phyloP scores from a whole-genome alignment of 2,797 vertebrate genomes.

The Propithecus deckenii region DNA sequence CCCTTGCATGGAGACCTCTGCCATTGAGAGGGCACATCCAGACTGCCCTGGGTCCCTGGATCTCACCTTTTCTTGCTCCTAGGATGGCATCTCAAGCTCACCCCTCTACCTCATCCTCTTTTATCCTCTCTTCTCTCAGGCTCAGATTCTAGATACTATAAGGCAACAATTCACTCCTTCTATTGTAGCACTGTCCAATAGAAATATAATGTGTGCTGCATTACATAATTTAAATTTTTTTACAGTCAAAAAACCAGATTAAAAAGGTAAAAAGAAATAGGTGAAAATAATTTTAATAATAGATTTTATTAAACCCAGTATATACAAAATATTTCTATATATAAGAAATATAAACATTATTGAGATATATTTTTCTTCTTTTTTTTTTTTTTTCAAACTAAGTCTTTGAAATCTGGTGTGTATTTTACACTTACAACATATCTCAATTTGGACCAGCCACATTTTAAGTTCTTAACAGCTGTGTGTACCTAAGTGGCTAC shows the following conservation, averaged over 20 bases:
- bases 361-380: not conserved
- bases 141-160: not conserved
- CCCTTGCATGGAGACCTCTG: no score
- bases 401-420: not conserved
- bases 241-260: not conserved
- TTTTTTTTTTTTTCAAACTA: not conserved
- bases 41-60: not conserved
- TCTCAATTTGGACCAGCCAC: not conserved
- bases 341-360: not conserved
- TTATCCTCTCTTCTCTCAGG: not conserved
- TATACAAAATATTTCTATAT: not conserved
- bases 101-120: not conserved
- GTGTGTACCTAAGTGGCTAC: not conserved
- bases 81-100: not conserved
- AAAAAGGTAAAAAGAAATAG: not conserved
- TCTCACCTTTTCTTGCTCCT: not conserved
- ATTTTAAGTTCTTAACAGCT: not conserved
- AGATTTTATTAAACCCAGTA: not conserved
- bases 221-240: not conserved
- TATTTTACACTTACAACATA: not conserved
- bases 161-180: not conserved
- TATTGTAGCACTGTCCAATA: not conserved
- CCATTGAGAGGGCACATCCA: not conserved
- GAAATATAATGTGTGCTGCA: not conserved
- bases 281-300: constrained; percentile 20